These are phyloP conservation scores for Phaenicophaeus curvirostris DNA, from an alignment of 2,797 vertebrate species.

Conservation along the genomic window DNA sequence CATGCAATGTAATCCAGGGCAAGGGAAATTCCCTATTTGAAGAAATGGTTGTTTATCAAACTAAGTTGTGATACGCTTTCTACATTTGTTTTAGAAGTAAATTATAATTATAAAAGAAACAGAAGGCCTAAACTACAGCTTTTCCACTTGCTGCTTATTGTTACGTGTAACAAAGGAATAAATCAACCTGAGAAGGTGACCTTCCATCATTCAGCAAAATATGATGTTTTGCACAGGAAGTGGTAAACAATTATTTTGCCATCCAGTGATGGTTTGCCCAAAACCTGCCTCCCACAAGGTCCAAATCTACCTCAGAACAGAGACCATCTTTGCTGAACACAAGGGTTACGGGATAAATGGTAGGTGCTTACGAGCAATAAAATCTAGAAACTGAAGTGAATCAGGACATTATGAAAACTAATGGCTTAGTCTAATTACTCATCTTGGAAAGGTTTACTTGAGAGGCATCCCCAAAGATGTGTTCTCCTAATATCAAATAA, in stretches of 20 bases:
- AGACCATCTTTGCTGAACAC: neutral
- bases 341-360: neutral
- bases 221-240: neutral
- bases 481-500: constrained; percentile 42
- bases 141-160: neutral
- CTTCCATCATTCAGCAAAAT: neutral
- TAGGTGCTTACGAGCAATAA: neutral
- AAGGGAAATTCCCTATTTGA: neutral
- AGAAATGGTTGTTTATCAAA: neutral
- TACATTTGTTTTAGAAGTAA: neutral
- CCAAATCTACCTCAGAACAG: neutral
- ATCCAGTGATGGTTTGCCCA: neutral
- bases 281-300: neutral
- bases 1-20: neutral
- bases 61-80: neutral
- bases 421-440: neutral
- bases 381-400: neutral
- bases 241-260: neutral
- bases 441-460: constrained; percentile 27
- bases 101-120: neutral
- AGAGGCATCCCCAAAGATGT: neutral
- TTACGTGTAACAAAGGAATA: neutral
- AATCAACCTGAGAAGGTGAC: neutral
- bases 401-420: neutral
- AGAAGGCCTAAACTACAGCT: neutral